Evolutionary conservation across 2,797 vertebrate genomes (phyloP), one percentile per base, ranked within the genome.

Genomic region (Lepilemur septentrionalis): DNA sequence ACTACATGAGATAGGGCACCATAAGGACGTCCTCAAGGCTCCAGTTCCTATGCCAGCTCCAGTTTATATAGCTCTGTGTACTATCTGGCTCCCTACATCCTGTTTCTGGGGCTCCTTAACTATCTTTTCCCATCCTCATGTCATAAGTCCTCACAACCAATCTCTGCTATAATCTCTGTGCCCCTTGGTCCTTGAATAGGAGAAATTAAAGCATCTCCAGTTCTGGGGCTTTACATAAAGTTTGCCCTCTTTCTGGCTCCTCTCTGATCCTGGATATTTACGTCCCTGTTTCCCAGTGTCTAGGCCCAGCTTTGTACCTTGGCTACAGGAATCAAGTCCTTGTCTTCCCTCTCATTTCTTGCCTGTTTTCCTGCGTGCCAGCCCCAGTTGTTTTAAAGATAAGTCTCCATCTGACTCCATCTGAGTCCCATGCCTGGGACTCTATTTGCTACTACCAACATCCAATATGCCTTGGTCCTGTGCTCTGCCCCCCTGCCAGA

Each of bases 321-420:
- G 32, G 48, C 57, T 76, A 30, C 18, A 28, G 38, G 17, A 73
- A 70, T 46, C 17, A 81, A 13, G 20, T 59, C 32, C 41, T 55
- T 73, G 18, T 72, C 1, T 48, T 89, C 28, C 32, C 50, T 90
- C 30, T 67, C 57, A 35, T 82, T 88, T 65, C 32, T 75, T 86
- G 35, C 46, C 85, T n/a, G 5, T 63, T 72, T 83, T 91, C n/a
- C 65, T 92, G 38, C 22, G 32, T 75, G 10, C 50, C 59, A 63
- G 41, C 3, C 59, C 10, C 67, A 41, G 28, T 35, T 97, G 55
- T 76, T 96, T 80, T n/a, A 83, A 96, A 76, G 76, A 83, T 89
- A 93, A 89, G 73, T 46, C 63, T 72, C n/a, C n/a, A n/a, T n/a
- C n/a, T n/a, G n/a, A n/a, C 38, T 72, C n/a, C 63, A 61, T 17